Percentiles rank a stretch among this genome's conserved stretches.
These are phyloP conservation scores for Teinopalpus imperialis DNA, from an alignment of 2,888 invertebrate species.

Conservation along the genomic window DNA sequence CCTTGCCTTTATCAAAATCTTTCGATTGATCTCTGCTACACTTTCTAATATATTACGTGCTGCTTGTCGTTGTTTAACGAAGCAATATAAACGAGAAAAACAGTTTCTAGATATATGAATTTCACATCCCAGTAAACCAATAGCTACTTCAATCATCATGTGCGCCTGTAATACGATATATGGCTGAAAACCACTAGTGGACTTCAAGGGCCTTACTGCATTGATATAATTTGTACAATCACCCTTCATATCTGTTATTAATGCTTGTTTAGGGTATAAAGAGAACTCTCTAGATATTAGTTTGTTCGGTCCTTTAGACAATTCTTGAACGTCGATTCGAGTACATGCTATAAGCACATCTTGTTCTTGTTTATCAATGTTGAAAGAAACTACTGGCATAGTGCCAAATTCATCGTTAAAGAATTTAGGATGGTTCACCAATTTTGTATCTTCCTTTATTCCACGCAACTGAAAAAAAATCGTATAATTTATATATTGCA, in stretches of 20 bases:
- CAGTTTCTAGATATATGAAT: slow-evolving; percentile 35
- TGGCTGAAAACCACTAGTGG: slow-evolving; percentile 46
- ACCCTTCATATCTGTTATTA: slow-evolving; percentile 37
- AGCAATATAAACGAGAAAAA: slow-evolving; percentile 58
- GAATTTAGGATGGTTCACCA: slow-evolving; percentile 34
- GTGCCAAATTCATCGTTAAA: slow-evolving; percentile 53
- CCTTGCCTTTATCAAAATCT: slow-evolving; percentile 29
- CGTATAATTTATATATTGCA: too few species aligned
- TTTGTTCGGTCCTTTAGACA: slow-evolving; percentile 49
- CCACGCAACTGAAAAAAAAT: slow-evolving; percentile 52
- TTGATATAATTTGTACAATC: slow-evolving; percentile 70
- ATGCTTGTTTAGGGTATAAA: slow-evolving; percentile 50
- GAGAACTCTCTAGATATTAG: slow-evolving; percentile 58
- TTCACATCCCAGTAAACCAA: slow-evolving; percentile 65
- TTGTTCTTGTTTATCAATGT: slow-evolving; percentile 32
- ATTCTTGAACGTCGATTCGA: slow-evolving; percentile 50
- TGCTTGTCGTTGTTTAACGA: slow-evolving; percentile 40
- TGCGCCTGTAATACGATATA: slow-evolving; percentile 55
- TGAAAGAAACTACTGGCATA: slow-evolving; percentile 41
- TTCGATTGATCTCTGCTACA: slow-evolving; percentile 53
- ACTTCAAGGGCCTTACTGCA: slow-evolving; percentile 40
- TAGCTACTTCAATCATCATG: slow-evolving; percentile 61
- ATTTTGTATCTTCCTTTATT: slow-evolving; percentile 33
- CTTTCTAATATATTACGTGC: slow-evolving; percentile 41
- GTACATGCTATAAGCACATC: slow-evolving; percentile 61